Conservation (phyloP, 2,797 vertebrate species). For the Columba guinea region DNA sequence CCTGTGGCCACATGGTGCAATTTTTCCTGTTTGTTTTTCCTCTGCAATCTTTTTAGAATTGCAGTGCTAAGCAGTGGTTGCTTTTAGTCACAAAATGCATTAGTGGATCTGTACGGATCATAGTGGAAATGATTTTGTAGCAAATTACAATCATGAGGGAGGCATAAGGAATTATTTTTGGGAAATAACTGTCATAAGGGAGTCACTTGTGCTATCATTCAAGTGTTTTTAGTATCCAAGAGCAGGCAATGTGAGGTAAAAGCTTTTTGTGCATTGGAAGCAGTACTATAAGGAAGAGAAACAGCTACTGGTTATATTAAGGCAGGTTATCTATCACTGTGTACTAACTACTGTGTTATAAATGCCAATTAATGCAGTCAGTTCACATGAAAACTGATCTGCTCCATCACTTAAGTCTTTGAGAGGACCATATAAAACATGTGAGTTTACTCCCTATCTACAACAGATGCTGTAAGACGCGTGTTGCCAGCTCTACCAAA, state of each 20-base stretch:
- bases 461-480: accelerated
- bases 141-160: constrained; percentile 39
- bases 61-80: neutral
- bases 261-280: neutral
- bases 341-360: neutral
- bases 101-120: neutral
- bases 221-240: constrained; percentile 15
- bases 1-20: neutral
- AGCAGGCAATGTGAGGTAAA: constrained; percentile 17
- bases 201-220: neutral
- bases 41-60: neutral
- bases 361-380: neutral
- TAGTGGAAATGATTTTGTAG: constrained; percentile 40
- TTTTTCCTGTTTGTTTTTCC: neutral
- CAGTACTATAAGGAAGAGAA: neutral
- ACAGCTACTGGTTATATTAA: neutral
- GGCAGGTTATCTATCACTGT: neutral
- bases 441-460: neutral
- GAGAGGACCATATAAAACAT: neutral
- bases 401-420: neutral
- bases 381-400: neutral
- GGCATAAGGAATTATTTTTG: constrained; percentile 38
- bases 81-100: constrained; percentile 45
- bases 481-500: neutral
- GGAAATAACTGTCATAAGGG: constrained; percentile 30